Evolutionary conservation across 2,888 invertebrate species (phyloP).

Genomic region (Nipponacmea schrenckii): DNA sequence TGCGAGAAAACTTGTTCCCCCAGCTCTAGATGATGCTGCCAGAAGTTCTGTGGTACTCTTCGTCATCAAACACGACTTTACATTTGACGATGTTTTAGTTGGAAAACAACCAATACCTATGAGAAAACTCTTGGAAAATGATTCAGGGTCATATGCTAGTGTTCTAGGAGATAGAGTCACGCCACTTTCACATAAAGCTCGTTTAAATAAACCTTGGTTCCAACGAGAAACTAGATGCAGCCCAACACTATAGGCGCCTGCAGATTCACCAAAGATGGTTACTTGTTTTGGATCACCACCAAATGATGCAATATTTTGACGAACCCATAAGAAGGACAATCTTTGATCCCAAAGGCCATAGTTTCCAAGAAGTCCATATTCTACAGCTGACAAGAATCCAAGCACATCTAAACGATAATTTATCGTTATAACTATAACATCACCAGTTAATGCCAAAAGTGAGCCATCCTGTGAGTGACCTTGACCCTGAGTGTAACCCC

Average conservation of each 20-base stretch:
- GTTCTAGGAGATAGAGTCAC: constrained; percentile 31
- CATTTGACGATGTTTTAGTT: constrained; percentile 12
- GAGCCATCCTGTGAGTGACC: constrained; percentile 75
- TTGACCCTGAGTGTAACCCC: constrained; percentile 92
- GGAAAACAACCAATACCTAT: constrained; percentile 19
- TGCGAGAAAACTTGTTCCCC: background rate
- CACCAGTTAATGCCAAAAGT: constrained; percentile 83
- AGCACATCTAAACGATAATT: constrained; percentile 91
- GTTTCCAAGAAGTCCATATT: constrained; percentile 85
- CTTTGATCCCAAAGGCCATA: constrained; percentile 94
- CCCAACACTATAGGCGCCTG: constrained; percentile 39
- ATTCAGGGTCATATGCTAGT: constrained; percentile 22
- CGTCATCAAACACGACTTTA: constrained; percentile 25
- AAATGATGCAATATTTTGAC: constrained; percentile 79
- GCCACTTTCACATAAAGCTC: constrained; percentile 48
- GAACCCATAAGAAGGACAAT: constrained; percentile 90
- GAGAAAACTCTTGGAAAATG: constrained; percentile 19
- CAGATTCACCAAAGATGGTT: constrained; percentile 53
- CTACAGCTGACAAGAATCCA: constrained; percentile 89
- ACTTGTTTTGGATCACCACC: constrained; percentile 41
- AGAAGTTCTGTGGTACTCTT: constrained; percentile 18
- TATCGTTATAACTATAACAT: constrained; percentile 93
- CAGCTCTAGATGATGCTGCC: constrained; percentile 16
- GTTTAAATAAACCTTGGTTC: constrained; percentile 41
- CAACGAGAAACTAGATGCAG: constrained; percentile 43